Percentiles rank a stretch among this genome's conserved stretches.
Conservation (phyloP, 2,113 vertebrate species). For the Phaethornis superciliosus region DNA sequence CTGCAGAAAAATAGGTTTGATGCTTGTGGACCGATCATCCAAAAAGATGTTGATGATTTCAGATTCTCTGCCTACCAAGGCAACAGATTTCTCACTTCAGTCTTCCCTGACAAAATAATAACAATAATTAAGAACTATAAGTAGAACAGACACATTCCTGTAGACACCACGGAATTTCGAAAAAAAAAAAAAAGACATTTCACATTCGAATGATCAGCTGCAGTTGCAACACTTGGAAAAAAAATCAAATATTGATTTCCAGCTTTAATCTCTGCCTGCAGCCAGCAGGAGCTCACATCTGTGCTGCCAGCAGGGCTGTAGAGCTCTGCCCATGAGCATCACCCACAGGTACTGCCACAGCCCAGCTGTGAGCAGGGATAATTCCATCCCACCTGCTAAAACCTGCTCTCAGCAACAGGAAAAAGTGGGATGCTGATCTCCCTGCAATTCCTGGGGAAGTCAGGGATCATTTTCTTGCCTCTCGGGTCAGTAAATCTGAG, state of each 20-base stretch:
- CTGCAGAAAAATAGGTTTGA: not conserved
- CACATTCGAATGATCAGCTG: not conserved
- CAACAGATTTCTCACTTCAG: not conserved
- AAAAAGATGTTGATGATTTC: not conserved
- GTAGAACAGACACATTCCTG: not conserved
- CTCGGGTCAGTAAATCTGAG: not conserved
- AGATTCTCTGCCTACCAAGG: not conserved
- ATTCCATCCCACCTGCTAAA: not conserved
- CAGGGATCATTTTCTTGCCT: fast-evolving
- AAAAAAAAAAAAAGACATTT: not conserved
- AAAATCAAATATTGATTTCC: not conserved
- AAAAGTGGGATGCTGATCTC: fast-evolving
- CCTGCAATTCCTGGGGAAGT: not conserved
- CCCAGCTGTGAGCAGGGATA: not conserved
- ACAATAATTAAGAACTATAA: not conserved
- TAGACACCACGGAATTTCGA: not conserved
- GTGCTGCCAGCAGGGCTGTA: not conserved
- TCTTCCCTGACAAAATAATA: not conserved
- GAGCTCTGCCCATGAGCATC: fast-evolving
- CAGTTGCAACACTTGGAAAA: not conserved
- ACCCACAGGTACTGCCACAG: not conserved
- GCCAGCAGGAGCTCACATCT: not conserved
- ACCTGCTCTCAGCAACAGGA: not conserved
- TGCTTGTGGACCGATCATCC: not conserved
- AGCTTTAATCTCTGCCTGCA: not conserved